phyloP scores from a whole-genome alignment of 2,888 invertebrate genomes.

The Pollenia griseotomentosa region DNA sequence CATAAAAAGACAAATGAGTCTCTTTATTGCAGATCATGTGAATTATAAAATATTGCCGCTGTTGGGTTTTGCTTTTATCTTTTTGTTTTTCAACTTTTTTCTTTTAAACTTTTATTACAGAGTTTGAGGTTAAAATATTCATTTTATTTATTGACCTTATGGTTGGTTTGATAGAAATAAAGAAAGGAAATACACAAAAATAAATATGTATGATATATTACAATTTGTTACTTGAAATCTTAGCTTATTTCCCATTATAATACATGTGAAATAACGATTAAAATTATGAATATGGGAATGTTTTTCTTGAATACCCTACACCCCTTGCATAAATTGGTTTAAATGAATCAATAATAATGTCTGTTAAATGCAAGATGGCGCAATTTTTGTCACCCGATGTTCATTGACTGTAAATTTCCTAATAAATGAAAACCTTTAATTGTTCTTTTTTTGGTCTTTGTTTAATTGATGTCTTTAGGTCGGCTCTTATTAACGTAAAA shows the following conservation, averaged over 20 bases:
- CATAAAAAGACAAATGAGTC: conserved; percentile 42
- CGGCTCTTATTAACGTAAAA: too few relatives aligned
- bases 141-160: conserved; percentile 50
- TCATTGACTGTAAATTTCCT: too few relatives aligned
- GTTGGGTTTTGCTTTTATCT: background rate
- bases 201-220: conserved; percentile 8
- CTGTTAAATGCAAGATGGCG: too few relatives aligned
- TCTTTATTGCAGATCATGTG: conserved; percentile 50
- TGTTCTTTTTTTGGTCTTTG: too few relatives aligned
- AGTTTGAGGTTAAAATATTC: conserved; percentile 46
- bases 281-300: conserved; percentile 21
- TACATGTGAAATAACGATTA: conserved; percentile 3
- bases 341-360: too few relatives aligned
- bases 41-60: conserved; percentile 20
- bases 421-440: too few relatives aligned
- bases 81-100: background rate
- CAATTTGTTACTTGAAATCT: conserved; percentile 31
- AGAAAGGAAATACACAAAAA: background rate
- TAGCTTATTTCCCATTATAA: conserved; percentile 18
- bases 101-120: conserved; percentile 2
- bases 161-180: background rate
- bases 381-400: too few relatives aligned
- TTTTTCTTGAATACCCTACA: background rate
- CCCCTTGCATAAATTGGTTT: too few relatives aligned
- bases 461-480: too few relatives aligned